phyloP scores from a whole-genome alignment of 2,888 invertebrate genomes.

The Conomelus anceps region DNA sequence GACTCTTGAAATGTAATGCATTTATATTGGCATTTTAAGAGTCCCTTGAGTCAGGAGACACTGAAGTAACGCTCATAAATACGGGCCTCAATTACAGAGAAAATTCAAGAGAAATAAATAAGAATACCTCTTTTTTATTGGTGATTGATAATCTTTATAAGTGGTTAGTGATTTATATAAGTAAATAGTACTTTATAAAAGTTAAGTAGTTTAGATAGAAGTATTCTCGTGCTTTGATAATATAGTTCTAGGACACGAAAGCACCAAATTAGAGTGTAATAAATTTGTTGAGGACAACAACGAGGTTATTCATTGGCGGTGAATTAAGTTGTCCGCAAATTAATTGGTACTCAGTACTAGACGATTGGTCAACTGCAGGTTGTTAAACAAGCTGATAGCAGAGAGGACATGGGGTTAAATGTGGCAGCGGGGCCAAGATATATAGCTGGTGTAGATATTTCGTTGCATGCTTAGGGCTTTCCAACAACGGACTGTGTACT shows the following conservation, averaged over 20 bases:
- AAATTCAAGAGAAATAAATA: no score
- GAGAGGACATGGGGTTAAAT: not conserved
- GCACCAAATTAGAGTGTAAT: not conserved
- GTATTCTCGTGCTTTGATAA: not conserved
- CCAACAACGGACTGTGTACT: not conserved
- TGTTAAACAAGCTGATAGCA: not conserved
- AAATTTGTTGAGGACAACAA: not conserved
- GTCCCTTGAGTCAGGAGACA: no score
- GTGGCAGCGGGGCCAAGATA: not conserved
- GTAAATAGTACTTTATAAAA: not conserved
- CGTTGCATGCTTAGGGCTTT: not conserved
- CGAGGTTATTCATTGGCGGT: not conserved
- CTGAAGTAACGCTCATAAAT: no score
- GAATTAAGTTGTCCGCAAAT: not conserved
- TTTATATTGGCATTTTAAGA: no score
- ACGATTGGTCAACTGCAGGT: not conserved
- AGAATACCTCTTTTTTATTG: no score
- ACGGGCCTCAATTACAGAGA: no score
- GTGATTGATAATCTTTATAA: no score
- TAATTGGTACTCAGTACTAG: not conserved
- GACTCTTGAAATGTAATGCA: no score
- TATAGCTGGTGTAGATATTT: not conserved
- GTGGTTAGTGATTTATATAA: not conserved
- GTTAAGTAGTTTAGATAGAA: no score
- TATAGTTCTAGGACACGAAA: not conserved